A percentile compares a stretch with the other conserved stretches of the same genome.
phyloP scores from a whole-genome alignment of 2,797 vertebrate genomes.

The Karalla daura region DNA sequence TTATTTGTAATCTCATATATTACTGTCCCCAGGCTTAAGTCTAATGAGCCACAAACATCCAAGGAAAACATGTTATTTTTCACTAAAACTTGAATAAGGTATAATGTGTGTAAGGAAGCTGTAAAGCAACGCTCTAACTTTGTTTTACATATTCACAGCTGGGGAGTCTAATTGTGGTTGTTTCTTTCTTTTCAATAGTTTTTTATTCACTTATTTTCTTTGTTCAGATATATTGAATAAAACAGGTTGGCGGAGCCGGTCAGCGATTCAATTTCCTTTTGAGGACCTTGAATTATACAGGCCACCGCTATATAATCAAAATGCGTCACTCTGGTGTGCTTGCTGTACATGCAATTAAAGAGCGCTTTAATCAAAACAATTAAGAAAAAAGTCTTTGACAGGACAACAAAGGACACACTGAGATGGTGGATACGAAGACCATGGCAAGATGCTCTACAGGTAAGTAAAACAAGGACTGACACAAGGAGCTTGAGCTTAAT shows the following conservation, averaged over 20 bases:
- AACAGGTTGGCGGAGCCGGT: slow-evolving; percentile 18
- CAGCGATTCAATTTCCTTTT: slow-evolving; percentile 44
- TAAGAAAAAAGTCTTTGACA: slow-evolving; percentile 30
- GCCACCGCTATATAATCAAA: slow-evolving; percentile 49
- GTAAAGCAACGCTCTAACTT: slow-evolving; percentile 10
- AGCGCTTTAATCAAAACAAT: slow-evolving; percentile 52
- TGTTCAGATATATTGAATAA: slow-evolving; percentile 30
- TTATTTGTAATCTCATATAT: slow-evolving; percentile 81
- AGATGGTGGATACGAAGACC: slow-evolving; percentile 27
- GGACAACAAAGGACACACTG: slow-evolving; percentile 38
- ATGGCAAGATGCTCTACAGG: slow-evolving; percentile 18
- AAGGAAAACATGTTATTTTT: slow-evolving; percentile 71
- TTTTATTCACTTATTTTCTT: slow-evolving; percentile 1
- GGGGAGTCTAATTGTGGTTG: not conserved
- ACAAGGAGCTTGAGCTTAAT: not conserved
- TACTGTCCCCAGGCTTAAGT: slow-evolving; percentile 73
- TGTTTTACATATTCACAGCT: slow-evolving; percentile 17
- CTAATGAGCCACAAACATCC: slow-evolving; percentile 77
- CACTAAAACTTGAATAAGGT: slow-evolving; percentile 53
- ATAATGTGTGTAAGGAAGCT: slow-evolving; percentile 32
- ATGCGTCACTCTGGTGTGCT: slow-evolving; percentile 26
- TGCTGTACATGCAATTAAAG: slow-evolving; percentile 44
- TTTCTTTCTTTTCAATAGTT: slow-evolving; percentile 8
- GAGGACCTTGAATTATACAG: slow-evolving; percentile 42
- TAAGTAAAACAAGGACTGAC: slow-evolving; percentile 3